Percentiles rank a stretch among this genome's conserved stretches.
Conservation (phyloP, 2,113 vertebrate genomes). For the Dolichotis patagonum region DNA sequence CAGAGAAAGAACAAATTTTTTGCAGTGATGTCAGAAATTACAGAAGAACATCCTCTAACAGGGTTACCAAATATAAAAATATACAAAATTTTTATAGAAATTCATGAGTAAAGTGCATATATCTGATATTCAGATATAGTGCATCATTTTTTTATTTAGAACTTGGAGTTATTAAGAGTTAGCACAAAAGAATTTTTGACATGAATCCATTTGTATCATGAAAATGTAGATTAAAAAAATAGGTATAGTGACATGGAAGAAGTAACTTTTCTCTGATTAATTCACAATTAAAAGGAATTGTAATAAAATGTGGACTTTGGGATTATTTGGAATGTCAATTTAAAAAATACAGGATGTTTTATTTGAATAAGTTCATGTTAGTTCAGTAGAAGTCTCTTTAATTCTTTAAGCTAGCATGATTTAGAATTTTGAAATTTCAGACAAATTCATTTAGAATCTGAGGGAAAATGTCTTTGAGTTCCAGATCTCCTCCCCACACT, state of each 20-base stretch:
- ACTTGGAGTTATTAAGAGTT: background rate
- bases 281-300: background rate
- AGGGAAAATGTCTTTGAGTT: background rate
- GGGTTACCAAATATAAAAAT: background rate
- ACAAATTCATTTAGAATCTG: background rate
- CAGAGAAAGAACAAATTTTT: background rate
- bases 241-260: background rate
- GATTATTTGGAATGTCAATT: background rate
- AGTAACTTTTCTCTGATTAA: background rate
- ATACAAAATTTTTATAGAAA: background rate
- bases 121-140: background rate
- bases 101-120: background rate
- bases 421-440: slow-evolving; percentile 15
- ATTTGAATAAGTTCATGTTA: slow-evolving; percentile 21
- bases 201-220: background rate
- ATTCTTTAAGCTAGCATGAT: background rate
- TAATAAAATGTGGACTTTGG: background rate
- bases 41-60: background rate
- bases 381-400: background rate
- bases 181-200: background rate
- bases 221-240: background rate
- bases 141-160: background rate
- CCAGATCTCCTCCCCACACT: background rate
- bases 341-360: background rate
- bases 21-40: background rate